Conservation (phyloP, 37 sponge, comb jelly and placozoan genomes). For the Ephydatia muelleri region DNA sequence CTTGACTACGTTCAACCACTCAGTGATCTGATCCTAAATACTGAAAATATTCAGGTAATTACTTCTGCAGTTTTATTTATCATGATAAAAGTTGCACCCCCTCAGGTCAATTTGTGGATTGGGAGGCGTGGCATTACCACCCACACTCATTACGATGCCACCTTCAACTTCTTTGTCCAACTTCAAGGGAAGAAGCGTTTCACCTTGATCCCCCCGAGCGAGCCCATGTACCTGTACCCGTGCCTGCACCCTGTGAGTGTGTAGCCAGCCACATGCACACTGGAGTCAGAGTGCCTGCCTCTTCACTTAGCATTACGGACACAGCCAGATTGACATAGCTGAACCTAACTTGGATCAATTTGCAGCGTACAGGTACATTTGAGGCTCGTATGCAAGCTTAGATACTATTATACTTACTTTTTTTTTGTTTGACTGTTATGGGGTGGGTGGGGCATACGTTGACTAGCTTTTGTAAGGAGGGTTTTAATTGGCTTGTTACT, state of each 20-base stretch:
- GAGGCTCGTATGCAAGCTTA: slow-evolving; percentile 12
- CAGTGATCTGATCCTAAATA: slow-evolving; percentile 40
- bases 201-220: slow-evolving; percentile 56
- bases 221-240: slow-evolving; percentile 67
- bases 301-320: slow-evolving; percentile 73
- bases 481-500: too few relatives aligned
- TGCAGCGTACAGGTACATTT: slow-evolving; percentile 17
- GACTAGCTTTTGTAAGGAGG: too few relatives aligned
- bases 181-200: slow-evolving; percentile 64
- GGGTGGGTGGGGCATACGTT: too few relatives aligned
- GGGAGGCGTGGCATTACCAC: slow-evolving; percentile 62
- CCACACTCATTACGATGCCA: slow-evolving; percentile 72
- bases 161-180: slow-evolving; percentile 77
- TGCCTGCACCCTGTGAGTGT: slow-evolving; percentile 70
- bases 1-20: slow-evolving; percentile 53
- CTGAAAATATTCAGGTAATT: slow-evolving; percentile 60
- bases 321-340: slow-evolving; percentile 71
- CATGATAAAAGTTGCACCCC: background rate
- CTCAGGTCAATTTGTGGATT: slow-evolving; percentile 72
- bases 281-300: background rate
- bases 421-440: too few relatives aligned
- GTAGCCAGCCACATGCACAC: background rate
- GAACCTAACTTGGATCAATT: slow-evolving; percentile 31
- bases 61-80: background rate
- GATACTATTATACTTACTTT: too few relatives aligned